A percentile compares a stretch with the other conserved stretches of the same genome.
Conservation (phyloP, 2,113 vertebrate species). For the Dipodomys spectabilis region DNA sequence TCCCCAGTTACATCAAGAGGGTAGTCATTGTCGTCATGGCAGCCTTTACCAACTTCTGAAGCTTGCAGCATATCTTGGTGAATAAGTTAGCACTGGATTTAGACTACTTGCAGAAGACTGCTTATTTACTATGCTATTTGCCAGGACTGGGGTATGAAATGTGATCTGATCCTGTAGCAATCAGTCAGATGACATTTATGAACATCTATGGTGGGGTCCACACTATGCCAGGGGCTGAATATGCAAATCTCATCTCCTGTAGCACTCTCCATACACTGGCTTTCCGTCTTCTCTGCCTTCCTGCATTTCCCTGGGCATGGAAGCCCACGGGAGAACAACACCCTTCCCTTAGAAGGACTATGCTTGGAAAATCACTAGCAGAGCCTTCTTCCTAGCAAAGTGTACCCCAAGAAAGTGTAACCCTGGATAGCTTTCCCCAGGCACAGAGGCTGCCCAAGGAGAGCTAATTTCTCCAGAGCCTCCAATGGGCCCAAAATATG, state of each 20-base stretch:
- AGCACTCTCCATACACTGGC: not conserved
- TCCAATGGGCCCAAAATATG: not conserved
- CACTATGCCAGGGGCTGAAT: not conserved
- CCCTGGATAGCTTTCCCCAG: not conserved
- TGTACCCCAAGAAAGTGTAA: not conserved
- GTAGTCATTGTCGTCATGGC: not conserved
- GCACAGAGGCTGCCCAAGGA: conserved; percentile 20
- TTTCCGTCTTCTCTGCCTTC: not conserved
- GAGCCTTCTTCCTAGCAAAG: not conserved
- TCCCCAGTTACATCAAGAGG: not conserved
- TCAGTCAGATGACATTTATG: not conserved
- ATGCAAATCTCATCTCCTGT: not conserved
- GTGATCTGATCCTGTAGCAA: not conserved
- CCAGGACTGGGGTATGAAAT: not conserved
- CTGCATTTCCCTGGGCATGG: not conserved
- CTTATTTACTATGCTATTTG: not conserved
- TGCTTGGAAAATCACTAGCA: conserved; percentile 53
- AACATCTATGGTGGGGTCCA: not conserved
- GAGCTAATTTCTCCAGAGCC: not conserved
- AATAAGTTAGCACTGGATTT: conserved; percentile 11
- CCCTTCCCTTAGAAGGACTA: not conserved
- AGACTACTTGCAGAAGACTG: not conserved
- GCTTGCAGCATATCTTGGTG: not conserved
- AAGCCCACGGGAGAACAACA: not conserved
- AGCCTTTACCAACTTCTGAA: not conserved